These are phyloP conservation scores for Acrocephalus scirpaceus DNA, from an alignment of 2,797 vertebrate genomes.

Conservation along the genomic window DNA sequence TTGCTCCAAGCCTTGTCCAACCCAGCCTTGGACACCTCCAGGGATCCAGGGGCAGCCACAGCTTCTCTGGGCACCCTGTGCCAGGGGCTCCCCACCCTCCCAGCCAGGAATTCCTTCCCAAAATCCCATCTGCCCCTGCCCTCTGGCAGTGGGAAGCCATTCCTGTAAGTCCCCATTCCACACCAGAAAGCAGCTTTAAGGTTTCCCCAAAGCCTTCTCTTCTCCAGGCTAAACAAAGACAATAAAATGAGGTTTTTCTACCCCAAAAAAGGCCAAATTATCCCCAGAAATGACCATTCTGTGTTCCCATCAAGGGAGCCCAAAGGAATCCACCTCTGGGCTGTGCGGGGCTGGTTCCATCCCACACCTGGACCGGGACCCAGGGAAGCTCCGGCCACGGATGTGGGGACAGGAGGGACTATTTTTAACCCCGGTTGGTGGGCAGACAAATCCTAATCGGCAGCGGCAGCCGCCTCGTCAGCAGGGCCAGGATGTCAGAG, in stretches of 20 bases:
- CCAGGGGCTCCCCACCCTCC: rapidly evolving
- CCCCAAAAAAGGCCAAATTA: not conserved
- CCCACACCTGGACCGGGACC: not conserved
- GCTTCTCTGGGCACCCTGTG: rapidly evolving
- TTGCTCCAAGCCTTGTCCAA: rapidly evolving
- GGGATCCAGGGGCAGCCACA: not conserved
- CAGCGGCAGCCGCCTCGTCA: not conserved
- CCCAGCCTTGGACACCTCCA: not conserved
- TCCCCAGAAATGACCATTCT: not conserved
- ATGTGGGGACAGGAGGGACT: not conserved
- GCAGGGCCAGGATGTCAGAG: not conserved
- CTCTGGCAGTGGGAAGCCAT: not conserved
- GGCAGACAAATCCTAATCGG: slow-evolving; percentile 1
- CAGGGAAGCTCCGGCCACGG: not conserved
- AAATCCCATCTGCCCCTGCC: not conserved
- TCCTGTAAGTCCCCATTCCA: not conserved
- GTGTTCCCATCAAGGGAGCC: rapidly evolving
- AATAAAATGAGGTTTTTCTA: not conserved
- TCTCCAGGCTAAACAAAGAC: not conserved
- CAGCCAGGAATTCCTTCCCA: not conserved
- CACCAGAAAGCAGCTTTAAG: rapidly evolving
- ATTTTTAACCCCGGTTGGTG: slow-evolving; percentile 3
- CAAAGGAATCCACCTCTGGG: not conserved
- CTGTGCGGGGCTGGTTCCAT: rapidly evolving
- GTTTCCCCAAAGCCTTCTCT: not conserved